Base-by-base conservation (phyloP, 2,888 invertebrate species). In the Entomobrya proxima region DNA sequence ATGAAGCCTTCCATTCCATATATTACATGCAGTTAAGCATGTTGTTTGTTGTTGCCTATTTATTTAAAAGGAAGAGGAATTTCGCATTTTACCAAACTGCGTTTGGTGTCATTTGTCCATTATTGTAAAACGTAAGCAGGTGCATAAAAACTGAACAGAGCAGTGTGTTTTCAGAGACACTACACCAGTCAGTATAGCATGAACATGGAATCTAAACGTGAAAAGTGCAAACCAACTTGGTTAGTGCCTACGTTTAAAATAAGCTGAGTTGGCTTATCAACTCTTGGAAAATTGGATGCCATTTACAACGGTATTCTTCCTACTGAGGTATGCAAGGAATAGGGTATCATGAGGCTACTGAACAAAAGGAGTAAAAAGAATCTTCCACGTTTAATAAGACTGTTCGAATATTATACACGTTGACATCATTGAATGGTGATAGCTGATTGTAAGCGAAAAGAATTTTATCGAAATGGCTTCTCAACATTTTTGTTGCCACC, bases 371-470 rank as follows among this genome's bases (percentile, higher is more conserved):
- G 47, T 32, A 40, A 21, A 7, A 44, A 69, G 64, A 35, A 64
- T 64, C n/a, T 35, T n/a, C n/a, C n/a, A n/a, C 3, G 64, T 64
- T 35, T 64, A 64, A 64, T 64, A 69, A 21, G 44, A 69, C 21
- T 24, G 13, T 24, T 35, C 35, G 32, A 75, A 75, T 47, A 47
- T 64, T 72, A 37, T 44, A 32, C 18, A 52, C 64, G 64, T 52
- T 72, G 80, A 72, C 72, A 80, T 72, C 80, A 44, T 52, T 79
- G 52, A 69, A 79, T 72, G 80, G 80, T 72, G 55, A 80, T 80
- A 72, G 80, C 80, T 80, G 80, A 80, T 69, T 80, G 80, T 69
- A 80, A 80, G 52, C 72, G 80, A 80, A 72, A 50, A 18, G 40
- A 72, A 58, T 80, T 80, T 80, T 80, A 80, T 80, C 80, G 72